Evolutionary conservation across 2,113 vertebrate genomes (phyloP).

Genomic region (Solea solea): DNA sequence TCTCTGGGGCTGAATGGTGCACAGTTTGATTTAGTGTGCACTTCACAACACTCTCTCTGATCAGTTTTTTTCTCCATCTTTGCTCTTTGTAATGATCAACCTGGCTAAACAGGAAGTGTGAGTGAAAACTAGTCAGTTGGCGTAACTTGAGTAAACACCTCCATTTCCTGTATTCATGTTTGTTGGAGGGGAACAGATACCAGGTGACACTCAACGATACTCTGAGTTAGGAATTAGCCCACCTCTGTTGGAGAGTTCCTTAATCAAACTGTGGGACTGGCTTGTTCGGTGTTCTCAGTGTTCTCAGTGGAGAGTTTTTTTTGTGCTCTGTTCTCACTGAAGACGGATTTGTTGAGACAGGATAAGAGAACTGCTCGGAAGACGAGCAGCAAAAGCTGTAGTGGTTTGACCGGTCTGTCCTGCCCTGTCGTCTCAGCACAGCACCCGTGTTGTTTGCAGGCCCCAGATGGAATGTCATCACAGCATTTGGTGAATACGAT

Average conservation of each 20-base stretch:
- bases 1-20: not conserved
- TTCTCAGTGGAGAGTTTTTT: not conserved
- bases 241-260: conserved; percentile 12
- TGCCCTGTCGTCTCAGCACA: conserved; percentile 26
- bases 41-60: conserved; percentile 1
- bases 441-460: conserved; percentile 8
- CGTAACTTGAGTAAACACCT: conserved; percentile 48
- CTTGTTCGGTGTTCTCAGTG: not conserved
- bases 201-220: not conserved
- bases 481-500: conserved; percentile 57
- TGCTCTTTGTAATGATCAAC: conserved; percentile 25
- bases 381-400: not conserved
- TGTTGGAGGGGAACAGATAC: conserved; percentile 40
- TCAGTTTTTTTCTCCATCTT: not conserved
- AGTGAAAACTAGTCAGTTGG: not conserved
- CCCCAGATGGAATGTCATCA: conserved; percentile 67
- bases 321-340: not conserved
- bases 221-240: conserved; percentile 25
- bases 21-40: not conserved
- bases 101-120: conserved; percentile 27
- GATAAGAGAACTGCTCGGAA: conserved; percentile 26
- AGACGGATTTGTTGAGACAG: conserved; percentile 56
- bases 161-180: conserved; percentile 48
- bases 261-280: not conserved
- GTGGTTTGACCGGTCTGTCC: conserved; percentile 52